Evolutionary conservation across 2,888 invertebrate species (phyloP), one percentile per base, ranked within the genome.

Genomic region (Tenthredo scrophulariae): DNA sequence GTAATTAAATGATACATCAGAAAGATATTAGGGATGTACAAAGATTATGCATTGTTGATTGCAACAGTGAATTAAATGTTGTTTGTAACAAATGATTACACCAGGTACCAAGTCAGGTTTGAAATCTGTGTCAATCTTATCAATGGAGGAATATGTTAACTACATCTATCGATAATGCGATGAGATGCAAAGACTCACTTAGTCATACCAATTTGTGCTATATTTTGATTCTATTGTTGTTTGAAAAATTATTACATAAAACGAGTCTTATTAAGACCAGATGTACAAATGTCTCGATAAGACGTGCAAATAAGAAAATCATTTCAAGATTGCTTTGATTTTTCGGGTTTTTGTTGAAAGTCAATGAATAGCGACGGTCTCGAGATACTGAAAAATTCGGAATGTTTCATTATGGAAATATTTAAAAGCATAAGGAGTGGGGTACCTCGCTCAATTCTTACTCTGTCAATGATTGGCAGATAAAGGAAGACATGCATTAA

Each of bases 401-500:
- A 75, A 62, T 2, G 26, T 62, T 50, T 0, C 26, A 33, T 33
- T 33, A 15, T 18, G 18, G 67, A 33, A 67, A 18, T 67, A 33
- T 40, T 43, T 26, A 13, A 74, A 74, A 40, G 40, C 46, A 74
- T 43, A 74, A 74, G 33, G 37, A 18, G 22, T 62, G 26, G 62
- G 62, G 18, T 90, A 92, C 93, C 93, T 90, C 94, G 92, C 89
- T 95, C 95, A n/a, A 95, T 94, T 86, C 93, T 91, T 37, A 95
- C 94, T 85, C 95, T 92, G 88, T 95, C 95, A 85, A 92, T 91
- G 54, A 95, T 93, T 22, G 95, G 94, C 77, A 95, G 90, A 88
- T 94, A 95, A 5, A 92, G 90, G 87, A 95, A 93, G 84, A 95
- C 93, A 82, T 95, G 94, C 77, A 93, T 92, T 75, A 95, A 90